Percentiles rank a stretch among this genome's conserved stretches.
Conservation (phyloP, 2,797 vertebrate species). For the Manis pentadactyla region DNA sequence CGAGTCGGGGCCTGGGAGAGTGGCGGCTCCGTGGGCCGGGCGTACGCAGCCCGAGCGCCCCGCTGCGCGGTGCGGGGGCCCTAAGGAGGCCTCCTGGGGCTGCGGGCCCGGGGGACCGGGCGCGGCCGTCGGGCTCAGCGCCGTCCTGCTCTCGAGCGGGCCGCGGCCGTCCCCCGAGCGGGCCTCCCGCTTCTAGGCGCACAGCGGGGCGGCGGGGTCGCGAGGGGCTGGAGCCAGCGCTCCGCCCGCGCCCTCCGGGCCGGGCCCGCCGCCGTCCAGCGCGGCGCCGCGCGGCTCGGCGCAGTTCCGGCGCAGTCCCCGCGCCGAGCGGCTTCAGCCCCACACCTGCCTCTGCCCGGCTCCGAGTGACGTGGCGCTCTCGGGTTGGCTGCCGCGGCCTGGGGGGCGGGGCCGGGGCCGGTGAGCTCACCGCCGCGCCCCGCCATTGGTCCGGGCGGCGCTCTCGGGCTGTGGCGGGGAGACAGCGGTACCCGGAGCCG, state of each 20-base stretch:
- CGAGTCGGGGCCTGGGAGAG: neutral
- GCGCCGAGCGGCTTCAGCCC: constrained; percentile 72
- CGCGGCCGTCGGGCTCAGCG: constrained; percentile 33
- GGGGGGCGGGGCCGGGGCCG: constrained; percentile 33
- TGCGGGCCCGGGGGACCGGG: neutral
- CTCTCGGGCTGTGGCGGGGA: constrained; percentile 82
- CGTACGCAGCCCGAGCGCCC: neutral
- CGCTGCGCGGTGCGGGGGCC: neutral
- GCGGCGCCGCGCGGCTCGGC: constrained; percentile 69
- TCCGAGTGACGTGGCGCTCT: constrained; percentile 55
- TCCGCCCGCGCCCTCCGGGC: constrained; percentile 49
- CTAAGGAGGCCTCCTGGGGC: neutral
- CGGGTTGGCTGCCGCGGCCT: neutral
- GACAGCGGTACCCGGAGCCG: constrained; percentile 77
- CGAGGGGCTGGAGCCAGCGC: neutral
- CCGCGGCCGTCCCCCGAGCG: neutral
- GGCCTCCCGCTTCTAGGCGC: too few relatives aligned
- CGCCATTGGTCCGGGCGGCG: constrained; percentile 66
- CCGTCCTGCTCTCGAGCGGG: neutral
- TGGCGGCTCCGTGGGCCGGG: neutral
- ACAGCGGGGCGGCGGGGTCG: rapidly evolving
- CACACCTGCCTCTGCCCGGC: constrained; percentile 82
- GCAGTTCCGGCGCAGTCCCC: constrained; percentile 83
- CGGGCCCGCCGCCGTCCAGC: constrained; percentile 59
- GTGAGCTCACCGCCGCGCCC: constrained; percentile 82